Base-by-base conservation (phyloP, 2,888 invertebrate species). In the Drosophila ustulata region DNA sequence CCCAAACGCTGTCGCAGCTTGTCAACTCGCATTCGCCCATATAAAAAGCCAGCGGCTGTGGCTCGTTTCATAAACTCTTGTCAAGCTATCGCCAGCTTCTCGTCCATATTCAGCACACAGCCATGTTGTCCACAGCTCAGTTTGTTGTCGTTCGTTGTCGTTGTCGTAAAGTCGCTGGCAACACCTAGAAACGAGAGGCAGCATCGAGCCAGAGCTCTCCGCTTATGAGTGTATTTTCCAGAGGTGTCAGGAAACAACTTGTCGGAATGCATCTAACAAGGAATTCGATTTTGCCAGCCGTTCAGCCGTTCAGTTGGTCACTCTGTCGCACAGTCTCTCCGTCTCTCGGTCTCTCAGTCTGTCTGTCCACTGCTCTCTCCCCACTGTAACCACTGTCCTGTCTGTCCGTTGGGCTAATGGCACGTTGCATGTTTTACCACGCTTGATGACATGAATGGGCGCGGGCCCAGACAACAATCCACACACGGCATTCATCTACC, bases 241-340 rank as follows among this genome's bases (percentile, higher is more conserved):
- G 91, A 91, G 91, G 92, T 92, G 92, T 92, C 92, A 92, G 92
- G 91, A 92, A 92, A 92, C 92, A 92, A 92, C 91, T 92, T 92
- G 92, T 92, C 92, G 91, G 91, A 91, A 92, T 92, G 91, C 92
- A 92, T 92, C 92, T 92, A 92, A 92, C 92, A 92, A 92, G 92
- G 92, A 92, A 92, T 92, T 92, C 91, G 92, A 92, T 92, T 92
- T 92, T 91, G 91, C 89, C 89, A 74, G 78, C 71, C 86, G 78
- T 74, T 80, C 88, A 78, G 84, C 71, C 86, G 78, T 74, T 81
- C 88, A 79, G 85, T 82, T 78, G 84, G 79, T 80, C 72, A 64
- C 53, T 67, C 78, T 64, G 78, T 66, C 61, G 72, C 49, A 18
- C 49, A 26, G 52, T 65, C 68, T 47, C 47, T 47, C 56, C 13